These are phyloP conservation scores for Ranitomeya variabilis DNA, from an alignment of 2,113 vertebrate genomes.

Conservation along the genomic window DNA sequence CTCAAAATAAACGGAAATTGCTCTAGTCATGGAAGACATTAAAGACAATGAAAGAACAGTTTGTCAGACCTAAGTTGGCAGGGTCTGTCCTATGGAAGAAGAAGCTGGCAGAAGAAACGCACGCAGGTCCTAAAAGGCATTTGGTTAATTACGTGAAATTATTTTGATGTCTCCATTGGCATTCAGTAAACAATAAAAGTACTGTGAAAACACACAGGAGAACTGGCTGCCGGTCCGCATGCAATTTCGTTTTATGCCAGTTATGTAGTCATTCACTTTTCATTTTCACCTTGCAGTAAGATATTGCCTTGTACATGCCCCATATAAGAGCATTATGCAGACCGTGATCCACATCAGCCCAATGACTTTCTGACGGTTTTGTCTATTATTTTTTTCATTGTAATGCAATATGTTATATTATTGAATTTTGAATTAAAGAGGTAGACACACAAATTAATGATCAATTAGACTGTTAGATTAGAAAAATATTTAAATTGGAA, in stretches of 20 bases:
- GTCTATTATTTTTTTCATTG: background rate
- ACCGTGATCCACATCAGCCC: background rate
- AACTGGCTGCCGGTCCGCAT: background rate
- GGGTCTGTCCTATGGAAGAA: background rate
- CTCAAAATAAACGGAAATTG: background rate
- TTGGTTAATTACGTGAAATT: constrained; percentile 57
- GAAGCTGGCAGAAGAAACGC: constrained; percentile 36
- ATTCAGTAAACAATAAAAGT: constrained; percentile 52
- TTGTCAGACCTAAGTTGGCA: constrained; percentile 31
- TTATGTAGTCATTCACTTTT: background rate
- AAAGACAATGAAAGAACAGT: constrained; percentile 15
- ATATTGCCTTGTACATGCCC: background rate
- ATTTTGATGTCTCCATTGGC: constrained; percentile 1
- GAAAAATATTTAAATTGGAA: too few species aligned
- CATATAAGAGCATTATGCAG: background rate
- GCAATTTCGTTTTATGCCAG: background rate
- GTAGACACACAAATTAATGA: too few species aligned
- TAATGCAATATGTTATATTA: background rate
- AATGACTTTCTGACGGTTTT: background rate
- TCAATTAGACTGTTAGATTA: too few species aligned
- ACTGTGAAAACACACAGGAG: constrained; percentile 35
- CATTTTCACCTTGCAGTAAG: background rate
- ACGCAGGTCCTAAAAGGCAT: constrained; percentile 50
- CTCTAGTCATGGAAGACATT: background rate
- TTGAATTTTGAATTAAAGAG: too few species aligned